phyloP scores from a whole-genome alignment of 1,140 invertebrate genomes.

The Sitodiplosis mosellana region DNA sequence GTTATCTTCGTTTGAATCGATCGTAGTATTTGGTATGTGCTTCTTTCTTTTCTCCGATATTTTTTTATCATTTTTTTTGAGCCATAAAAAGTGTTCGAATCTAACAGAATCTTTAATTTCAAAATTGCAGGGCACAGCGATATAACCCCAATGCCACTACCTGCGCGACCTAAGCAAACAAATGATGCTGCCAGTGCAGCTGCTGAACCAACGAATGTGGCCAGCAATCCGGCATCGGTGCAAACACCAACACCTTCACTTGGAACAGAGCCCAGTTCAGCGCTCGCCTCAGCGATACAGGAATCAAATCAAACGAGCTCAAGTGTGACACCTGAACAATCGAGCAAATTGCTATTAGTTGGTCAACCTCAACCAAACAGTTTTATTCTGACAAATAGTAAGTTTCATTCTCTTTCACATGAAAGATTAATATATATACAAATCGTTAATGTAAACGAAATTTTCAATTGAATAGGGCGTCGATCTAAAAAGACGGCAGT shows the following conservation, averaged over 20 bases:
- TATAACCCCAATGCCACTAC: slow-evolving; percentile 34
- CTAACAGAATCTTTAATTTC: too few species aligned
- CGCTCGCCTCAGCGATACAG: too few species aligned
- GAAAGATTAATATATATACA: too few species aligned
- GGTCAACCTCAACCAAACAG: not conserved
- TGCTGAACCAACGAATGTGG: slow-evolving; percentile 8
- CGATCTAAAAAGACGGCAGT: too few species aligned
- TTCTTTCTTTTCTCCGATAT: too few species aligned
- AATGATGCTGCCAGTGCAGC: slow-evolving; percentile 12
- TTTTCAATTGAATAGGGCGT: too few species aligned
- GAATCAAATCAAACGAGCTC: slow-evolving; percentile 12
- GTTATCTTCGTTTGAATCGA: not conserved
- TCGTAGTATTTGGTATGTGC: too few species aligned
- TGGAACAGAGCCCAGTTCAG: slow-evolving; percentile 10
- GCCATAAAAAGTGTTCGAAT: too few species aligned
- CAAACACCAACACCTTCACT: slow-evolving; percentile 20
- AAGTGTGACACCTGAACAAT: slow-evolving; percentile 5
- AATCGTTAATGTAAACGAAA: too few species aligned
- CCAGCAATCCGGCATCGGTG: slow-evolving; percentile 18
- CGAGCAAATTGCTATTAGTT: slow-evolving; percentile 1
- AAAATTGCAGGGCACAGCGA: slow-evolving; percentile 14
- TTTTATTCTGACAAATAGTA: too few species aligned
- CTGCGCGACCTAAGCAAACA: slow-evolving; percentile 28
- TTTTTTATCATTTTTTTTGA: too few species aligned
- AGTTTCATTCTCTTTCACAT: too few species aligned